A percentile compares a stretch with the other conserved stretches of the same genome.
Conservation (phyloP, 2,888 invertebrate species). For the Bombylius discolor region DNA sequence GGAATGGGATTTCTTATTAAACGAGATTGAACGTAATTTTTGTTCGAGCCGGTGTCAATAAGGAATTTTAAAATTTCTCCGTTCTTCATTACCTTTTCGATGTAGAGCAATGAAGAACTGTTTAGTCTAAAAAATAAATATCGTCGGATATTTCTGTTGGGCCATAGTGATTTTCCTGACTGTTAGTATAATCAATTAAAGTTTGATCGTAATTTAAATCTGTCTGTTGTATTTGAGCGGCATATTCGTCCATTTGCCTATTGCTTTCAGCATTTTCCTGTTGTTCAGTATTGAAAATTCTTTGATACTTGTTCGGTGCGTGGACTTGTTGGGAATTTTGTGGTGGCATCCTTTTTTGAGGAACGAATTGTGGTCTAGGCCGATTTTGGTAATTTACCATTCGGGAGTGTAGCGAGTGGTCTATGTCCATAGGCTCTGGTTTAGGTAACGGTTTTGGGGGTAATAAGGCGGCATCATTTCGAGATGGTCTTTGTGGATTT, state of each 20-base stretch:
- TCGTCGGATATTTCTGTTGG: background rate
- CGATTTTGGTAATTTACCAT: background rate
- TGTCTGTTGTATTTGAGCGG: background rate
- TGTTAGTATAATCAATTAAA: background rate
- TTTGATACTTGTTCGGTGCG: background rate
- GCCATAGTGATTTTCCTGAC: background rate
- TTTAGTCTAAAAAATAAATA: slow-evolving; percentile 12
- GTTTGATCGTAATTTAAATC: background rate
- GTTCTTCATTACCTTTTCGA: slow-evolving; percentile 1
- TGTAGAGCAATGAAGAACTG: slow-evolving; percentile 10
- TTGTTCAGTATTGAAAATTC: background rate
- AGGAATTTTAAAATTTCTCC: slow-evolving; percentile 7
- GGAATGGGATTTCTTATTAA: slow-evolving; percentile 5
- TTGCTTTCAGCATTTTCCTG: background rate
- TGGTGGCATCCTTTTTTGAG: slow-evolving; percentile 4
- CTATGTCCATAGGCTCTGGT: slow-evolving; percentile 2
- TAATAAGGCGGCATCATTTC: background rate
- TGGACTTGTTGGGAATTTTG: background rate
- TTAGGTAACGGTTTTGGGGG: background rate
- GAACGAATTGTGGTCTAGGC: background rate
- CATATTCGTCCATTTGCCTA: background rate
- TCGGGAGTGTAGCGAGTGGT: background rate
- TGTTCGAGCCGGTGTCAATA: slow-evolving; percentile 7
- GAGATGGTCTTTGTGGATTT: background rate
- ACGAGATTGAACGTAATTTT: slow-evolving; percentile 4